phyloP scores from a whole-genome alignment of 1,140 invertebrate species.

The Lordiphosa stackelbergi region DNA sequence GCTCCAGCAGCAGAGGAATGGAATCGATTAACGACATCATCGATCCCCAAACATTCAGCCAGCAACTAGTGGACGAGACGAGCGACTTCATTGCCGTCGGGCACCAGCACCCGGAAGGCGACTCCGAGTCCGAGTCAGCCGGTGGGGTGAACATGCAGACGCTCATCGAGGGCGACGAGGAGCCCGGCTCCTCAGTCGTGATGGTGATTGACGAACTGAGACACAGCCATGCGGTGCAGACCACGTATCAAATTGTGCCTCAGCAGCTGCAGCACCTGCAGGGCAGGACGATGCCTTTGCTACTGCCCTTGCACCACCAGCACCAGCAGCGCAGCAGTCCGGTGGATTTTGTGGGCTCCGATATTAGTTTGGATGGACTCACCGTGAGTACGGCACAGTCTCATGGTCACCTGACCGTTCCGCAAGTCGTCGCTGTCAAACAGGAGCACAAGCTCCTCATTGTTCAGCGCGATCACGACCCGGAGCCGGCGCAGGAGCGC shows the following conservation, averaged over 20 bases:
- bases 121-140: conserved; percentile 17
- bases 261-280: conserved; percentile 69
- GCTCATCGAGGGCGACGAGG: conserved; percentile 46
- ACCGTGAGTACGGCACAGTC: conserved; percentile 31
- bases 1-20: conserved; percentile 72
- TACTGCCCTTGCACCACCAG: conserved; percentile 46
- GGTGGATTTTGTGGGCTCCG: conserved; percentile 53
- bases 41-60: conserved; percentile 81
- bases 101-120: conserved; percentile 6
- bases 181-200: conserved; percentile 76
- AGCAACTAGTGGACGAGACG: conserved; percentile 79
- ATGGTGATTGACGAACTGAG: conserved; percentile 78
- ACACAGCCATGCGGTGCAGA: conserved; percentile 48
- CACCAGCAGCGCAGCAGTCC: conserved; percentile 48
- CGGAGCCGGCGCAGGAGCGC: conserved; percentile 2
- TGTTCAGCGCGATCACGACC: conserved; percentile 33
- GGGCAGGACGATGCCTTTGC: conserved; percentile 29
- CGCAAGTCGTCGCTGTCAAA: conserved; percentile 56
- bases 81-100: conserved; percentile 67
- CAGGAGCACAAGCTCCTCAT: conserved; percentile 60
- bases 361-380: conserved; percentile 58
- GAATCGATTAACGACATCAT: conserved; percentile 83
- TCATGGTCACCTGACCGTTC: conserved; percentile 1
- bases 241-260: conserved; percentile 57
- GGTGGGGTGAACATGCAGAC: conserved; percentile 21